Percentiles rank a stretch among this genome's conserved stretches.
Evolutionary conservation across 2,797 vertebrate genomes (phyloP).

Genomic region (Oophaga sylvatica): DNA sequence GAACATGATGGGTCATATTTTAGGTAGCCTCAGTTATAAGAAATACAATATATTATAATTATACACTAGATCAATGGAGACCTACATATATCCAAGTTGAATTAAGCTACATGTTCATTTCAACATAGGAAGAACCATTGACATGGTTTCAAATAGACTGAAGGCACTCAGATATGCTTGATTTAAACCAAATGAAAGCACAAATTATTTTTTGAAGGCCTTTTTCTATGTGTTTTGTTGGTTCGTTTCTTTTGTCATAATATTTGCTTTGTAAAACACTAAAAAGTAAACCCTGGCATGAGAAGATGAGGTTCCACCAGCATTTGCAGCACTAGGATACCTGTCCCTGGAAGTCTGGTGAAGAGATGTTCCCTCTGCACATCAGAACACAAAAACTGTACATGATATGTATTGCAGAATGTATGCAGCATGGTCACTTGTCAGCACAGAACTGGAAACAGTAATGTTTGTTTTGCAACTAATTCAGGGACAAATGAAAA

Average conservation of each 20-base stretch:
- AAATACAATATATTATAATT: conserved; percentile 77
- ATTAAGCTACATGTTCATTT: conserved; percentile 82
- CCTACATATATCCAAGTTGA: conserved; percentile 76
- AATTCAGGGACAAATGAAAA: conserved; percentile 97
- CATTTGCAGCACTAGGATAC: conserved; percentile 85
- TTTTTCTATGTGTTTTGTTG: conserved; percentile 72
- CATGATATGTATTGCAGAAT: conserved; percentile 99
- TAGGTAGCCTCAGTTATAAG: conserved; percentile 82
- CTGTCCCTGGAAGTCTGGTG: conserved; percentile 86
- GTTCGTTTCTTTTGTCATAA: conserved; percentile 63
- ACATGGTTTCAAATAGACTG: conserved; percentile 86
- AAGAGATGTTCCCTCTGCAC: conserved; percentile 86
- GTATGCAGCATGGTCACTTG: conserved; percentile 94
- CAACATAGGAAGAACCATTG: conserved; percentile 89
- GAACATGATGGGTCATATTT: conserved; percentile 79
- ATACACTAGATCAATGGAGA: conserved; percentile 78
- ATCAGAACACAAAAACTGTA: conserved; percentile 95
- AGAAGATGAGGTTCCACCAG: conserved; percentile 73
- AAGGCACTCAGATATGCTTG: conserved; percentile 93
- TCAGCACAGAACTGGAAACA: conserved; percentile 93
- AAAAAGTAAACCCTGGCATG: conserved; percentile 84
- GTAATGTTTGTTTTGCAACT: conserved; percentile 98
- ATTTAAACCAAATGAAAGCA: conserved; percentile 89
- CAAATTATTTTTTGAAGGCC: conserved; percentile 81
- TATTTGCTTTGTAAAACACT: conserved; percentile 74